These are phyloP conservation scores for Cryptoprocta ferox DNA, from an alignment of 2,797 vertebrate species.

Conservation along the genomic window DNA sequence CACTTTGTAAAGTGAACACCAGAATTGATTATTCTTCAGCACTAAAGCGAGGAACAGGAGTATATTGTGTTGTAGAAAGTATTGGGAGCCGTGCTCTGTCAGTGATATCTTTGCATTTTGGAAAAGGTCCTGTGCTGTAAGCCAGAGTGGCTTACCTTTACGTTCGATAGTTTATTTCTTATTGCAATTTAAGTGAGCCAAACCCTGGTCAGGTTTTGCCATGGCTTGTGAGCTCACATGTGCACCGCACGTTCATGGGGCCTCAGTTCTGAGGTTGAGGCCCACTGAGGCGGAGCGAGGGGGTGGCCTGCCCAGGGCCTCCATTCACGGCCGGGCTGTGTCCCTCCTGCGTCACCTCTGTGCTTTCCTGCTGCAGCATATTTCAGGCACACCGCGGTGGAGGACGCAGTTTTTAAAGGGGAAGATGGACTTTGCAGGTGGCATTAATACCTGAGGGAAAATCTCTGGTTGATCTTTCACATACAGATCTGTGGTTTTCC, in stretches of 20 bases:
- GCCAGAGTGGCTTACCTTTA: not conserved
- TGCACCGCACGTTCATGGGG: not conserved
- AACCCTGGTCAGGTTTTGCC: not conserved
- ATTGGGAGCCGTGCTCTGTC: not conserved
- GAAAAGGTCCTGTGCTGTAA: not conserved
- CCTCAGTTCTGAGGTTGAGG: not conserved
- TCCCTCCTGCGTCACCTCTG: rapidly evolving
- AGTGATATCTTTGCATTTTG: not conserved
- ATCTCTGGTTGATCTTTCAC: not conserved
- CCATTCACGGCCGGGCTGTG: rapidly evolving
- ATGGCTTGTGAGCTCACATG: not conserved
- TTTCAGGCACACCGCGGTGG: not conserved
- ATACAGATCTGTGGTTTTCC: not conserved
- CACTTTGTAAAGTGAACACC: not conserved
- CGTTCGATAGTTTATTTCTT: not conserved
- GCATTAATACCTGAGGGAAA: not conserved
- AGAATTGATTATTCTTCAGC: not conserved
- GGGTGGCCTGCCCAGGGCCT: not conserved
- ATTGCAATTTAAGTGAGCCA: not conserved
- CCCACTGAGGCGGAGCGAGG: not conserved
- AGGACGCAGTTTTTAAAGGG: not conserved
- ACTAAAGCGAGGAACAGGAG: not conserved
- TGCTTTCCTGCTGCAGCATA: not conserved
- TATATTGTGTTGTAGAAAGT: not conserved
- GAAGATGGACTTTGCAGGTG: not conserved